A percentile compares a stretch with the other conserved stretches of the same genome.
Conservation (phyloP, 1,140 invertebrate species). For the Theocolax elegans region DNA sequence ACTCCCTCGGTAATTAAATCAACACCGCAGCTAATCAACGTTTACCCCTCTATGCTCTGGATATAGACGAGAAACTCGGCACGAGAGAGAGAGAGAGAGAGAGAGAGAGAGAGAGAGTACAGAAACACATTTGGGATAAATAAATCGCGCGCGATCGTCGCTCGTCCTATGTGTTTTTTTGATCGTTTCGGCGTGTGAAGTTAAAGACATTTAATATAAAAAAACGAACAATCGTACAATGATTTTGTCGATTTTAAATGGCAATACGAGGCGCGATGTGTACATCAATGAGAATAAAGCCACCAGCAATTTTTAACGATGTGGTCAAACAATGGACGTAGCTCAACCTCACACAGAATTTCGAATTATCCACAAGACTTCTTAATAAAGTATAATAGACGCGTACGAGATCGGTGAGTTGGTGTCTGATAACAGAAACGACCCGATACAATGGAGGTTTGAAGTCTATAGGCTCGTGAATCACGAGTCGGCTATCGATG, state of each 20-base stretch:
- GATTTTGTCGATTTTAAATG: no score
- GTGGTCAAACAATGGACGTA: not conserved
- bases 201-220: no score
- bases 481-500: not conserved
- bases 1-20: constrained; percentile 62
- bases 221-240: no score
- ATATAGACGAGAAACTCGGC: no score
- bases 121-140: constrained; percentile 49
- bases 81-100: not conserved
- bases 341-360: no score
- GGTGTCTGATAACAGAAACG: no score
- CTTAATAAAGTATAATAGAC: constrained; percentile 24
- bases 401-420: no score
- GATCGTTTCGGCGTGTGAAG: no score
- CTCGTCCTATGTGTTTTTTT: no score
- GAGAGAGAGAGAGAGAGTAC: no score
- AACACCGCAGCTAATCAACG: constrained; percentile 62
- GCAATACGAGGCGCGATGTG: no score
- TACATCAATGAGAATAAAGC: constrained; percentile 16
- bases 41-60: constrained; percentile 26
- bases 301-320: constrained; percentile 9
- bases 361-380: no score
- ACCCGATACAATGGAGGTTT: not conserved
- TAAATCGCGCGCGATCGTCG: constrained; percentile 45
- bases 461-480: not conserved